These are phyloP conservation scores for Craseonycteris thonglongyai DNA, from an alignment of 2,113 vertebrate genomes.

Conservation along the genomic window DNA sequence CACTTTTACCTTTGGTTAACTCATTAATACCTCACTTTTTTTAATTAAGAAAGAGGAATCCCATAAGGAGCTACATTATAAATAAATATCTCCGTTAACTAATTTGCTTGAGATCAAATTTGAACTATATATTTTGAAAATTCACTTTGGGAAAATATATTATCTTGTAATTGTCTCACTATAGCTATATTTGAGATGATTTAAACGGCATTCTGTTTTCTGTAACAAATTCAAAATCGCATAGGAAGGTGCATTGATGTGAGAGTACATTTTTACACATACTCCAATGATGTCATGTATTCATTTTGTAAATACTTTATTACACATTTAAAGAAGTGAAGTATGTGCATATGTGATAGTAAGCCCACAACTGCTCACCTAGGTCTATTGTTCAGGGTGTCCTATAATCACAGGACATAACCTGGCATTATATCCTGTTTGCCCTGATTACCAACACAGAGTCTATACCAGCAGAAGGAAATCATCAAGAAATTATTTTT, in stretches of 20 bases:
- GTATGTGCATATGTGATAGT: neutral
- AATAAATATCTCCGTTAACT: neutral
- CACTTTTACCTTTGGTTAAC: slow-evolving; percentile 1
- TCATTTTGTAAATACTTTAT: neutral
- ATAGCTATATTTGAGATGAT: neutral
- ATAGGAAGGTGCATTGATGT: neutral
- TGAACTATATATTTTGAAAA: neutral
- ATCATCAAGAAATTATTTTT: neutral
- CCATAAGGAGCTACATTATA: neutral
- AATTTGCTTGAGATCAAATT: neutral
- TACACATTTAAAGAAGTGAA: neutral
- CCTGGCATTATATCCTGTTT: neutral
- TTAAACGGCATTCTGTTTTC: slow-evolving; percentile 32
- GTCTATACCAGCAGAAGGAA: neutral
- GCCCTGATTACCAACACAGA: neutral
- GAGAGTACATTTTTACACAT: neutral
- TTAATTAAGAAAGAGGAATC: neutral
- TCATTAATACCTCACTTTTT: neutral
- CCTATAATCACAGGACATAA: neutral
- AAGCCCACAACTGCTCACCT: neutral
- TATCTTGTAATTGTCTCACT: neutral
- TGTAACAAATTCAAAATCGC: neutral
- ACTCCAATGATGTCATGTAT: neutral
- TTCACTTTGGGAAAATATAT: neutral
- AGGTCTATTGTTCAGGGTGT: neutral